Conservation (phyloP, 1,140 invertebrate species). For the Phymorhynchus buccinoides region DNA sequence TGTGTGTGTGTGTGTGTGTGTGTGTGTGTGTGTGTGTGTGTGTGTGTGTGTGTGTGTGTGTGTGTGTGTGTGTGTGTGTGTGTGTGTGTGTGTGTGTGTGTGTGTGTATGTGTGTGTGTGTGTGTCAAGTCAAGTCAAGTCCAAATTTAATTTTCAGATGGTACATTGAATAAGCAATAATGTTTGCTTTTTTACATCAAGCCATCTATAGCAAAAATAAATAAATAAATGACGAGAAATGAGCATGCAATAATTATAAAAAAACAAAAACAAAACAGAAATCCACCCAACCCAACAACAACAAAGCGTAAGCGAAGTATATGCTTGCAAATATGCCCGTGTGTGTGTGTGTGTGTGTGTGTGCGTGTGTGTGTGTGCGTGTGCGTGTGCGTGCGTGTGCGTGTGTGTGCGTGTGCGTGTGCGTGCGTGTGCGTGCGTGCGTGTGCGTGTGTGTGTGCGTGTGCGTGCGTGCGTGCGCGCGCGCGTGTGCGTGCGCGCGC, state of each 20-base stretch:
- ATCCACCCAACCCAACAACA: no score
- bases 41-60: neutral
- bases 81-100: neutral
- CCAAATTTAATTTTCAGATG: no score
- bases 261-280: neutral
- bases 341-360: neutral
- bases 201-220: no score
- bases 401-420: no score
- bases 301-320: no score
- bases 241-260: neutral
- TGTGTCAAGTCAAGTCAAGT: no score
- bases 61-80: neutral
- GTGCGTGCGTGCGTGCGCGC: no score
- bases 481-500: neutral
- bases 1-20: neutral
- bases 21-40: conserved; percentile 7
- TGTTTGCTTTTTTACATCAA: no score
- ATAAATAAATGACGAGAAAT: neutral
- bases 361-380: neutral
- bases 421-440: neutral
- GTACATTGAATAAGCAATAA: no score
- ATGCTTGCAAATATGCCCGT: neutral
- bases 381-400: neutral
- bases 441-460: neutral
- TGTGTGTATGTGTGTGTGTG: neutral